A percentile compares a stretch with the other conserved stretches of the same genome.
These are phyloP conservation scores for Ctenopoma kingsleyae DNA, from an alignment of 2,797 vertebrate species.

Conservation along the genomic window DNA sequence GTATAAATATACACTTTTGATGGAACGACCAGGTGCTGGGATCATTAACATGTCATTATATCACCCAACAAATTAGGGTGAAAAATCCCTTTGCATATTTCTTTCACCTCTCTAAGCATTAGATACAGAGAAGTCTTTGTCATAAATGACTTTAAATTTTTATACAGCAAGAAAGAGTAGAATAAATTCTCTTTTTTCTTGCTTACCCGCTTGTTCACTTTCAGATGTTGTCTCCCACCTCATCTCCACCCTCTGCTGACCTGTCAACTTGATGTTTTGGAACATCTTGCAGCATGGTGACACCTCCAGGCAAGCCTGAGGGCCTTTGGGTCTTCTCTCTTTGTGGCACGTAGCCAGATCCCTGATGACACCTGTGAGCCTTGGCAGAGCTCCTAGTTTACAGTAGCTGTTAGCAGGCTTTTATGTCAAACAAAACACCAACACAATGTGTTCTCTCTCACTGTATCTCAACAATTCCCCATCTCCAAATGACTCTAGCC, in stretches of 20 bases:
- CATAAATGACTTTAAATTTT: constrained; percentile 4
- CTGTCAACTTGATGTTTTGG: constrained; percentile 35
- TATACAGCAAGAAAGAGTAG: neutral
- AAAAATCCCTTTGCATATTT: constrained; percentile 23
- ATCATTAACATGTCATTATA: constrained; percentile 64
- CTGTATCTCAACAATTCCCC: constrained; percentile 51
- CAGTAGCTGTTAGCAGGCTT: constrained; percentile 73
- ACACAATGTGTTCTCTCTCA: constrained; percentile 65
- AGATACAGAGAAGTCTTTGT: constrained; percentile 14
- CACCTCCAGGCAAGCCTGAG: constrained; percentile 55
- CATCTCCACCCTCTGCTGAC: constrained; percentile 17
- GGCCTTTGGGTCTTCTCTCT: constrained; percentile 63
- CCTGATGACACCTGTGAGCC: constrained; percentile 75
- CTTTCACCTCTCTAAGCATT: constrained; percentile 29
- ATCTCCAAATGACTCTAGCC: constrained; percentile 63
- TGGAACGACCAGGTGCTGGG: constrained; percentile 51
- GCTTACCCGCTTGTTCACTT: constrained; percentile 15
- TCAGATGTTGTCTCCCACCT: constrained; percentile 20
- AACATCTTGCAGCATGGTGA: constrained; percentile 49
- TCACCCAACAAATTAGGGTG: constrained; percentile 42
- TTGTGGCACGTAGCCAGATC: constrained; percentile 67
- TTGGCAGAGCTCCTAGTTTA: constrained; percentile 78
- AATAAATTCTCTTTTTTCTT: neutral
- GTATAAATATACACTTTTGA: constrained; percentile 71
- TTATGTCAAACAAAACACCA: constrained; percentile 78